Conservation (phyloP, 2,888 invertebrate species). For the Drosophila limbata region DNA sequence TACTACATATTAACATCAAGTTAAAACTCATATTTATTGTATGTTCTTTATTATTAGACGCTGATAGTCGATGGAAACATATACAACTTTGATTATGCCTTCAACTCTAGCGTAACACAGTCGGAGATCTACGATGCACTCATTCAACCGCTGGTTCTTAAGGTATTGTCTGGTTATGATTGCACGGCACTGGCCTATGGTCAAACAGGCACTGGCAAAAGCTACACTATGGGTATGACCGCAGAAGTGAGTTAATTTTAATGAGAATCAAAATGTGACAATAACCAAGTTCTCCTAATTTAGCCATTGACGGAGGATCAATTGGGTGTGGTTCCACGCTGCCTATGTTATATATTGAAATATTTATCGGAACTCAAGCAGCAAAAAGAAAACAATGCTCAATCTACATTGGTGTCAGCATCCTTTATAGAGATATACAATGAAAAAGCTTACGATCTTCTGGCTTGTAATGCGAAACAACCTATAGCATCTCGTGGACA, state of each 20-base stretch:
- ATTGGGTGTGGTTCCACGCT: neutral
- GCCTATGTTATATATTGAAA: neutral
- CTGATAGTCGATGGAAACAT: neutral
- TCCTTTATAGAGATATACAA: slow-evolving; percentile 1
- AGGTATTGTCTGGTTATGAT: neutral
- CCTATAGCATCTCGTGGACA: neutral
- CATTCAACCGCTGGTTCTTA: neutral
- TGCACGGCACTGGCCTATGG: slow-evolving; percentile 1
- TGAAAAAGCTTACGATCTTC: neutral
- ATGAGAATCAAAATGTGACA: neutral
- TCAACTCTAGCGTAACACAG: neutral
- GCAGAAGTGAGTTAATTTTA: slow-evolving; percentile 1
- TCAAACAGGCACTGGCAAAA: neutral
- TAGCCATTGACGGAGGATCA: neutral
- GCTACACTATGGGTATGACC: neutral
- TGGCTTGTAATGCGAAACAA: neutral
- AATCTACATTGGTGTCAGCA: neutral
- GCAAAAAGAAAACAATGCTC: neutral
- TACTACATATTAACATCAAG: neutral
- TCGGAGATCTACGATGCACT: neutral
- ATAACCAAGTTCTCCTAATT: neutral
- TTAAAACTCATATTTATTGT: neutral
- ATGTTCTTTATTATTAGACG: neutral
- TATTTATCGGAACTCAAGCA: neutral
- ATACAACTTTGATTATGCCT: neutral